A percentile compares a stretch with the other conserved stretches of the same genome.
Evolutionary conservation across 2,797 vertebrate species (phyloP).

Genomic region (Gobionotothen gibberifrons): DNA sequence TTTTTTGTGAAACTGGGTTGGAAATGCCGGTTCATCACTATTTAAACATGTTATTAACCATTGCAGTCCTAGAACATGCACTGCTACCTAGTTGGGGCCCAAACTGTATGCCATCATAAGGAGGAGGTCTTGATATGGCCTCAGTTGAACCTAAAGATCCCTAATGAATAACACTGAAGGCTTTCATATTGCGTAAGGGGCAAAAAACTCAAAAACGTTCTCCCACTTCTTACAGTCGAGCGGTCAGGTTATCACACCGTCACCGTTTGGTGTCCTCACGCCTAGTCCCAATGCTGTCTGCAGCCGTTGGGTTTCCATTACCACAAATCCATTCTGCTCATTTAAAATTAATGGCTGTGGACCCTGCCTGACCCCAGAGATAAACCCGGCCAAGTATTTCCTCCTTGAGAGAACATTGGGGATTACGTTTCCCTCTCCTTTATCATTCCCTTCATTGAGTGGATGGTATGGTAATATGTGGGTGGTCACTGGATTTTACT

Average conservation of each 20-base stretch:
- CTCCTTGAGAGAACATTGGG: slow-evolving; percentile 51
- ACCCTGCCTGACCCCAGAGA: slow-evolving; percentile 68
- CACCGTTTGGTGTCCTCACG: slow-evolving; percentile 62
- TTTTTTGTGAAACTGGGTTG: no score
- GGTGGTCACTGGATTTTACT: neutral
- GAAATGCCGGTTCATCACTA: no score
- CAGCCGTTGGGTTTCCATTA: slow-evolving; percentile 82
- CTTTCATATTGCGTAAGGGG: slow-evolving; percentile 27
- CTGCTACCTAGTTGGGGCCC: no score
- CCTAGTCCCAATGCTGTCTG: slow-evolving; percentile 71
- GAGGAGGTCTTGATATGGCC: no score
- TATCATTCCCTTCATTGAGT: slow-evolving; percentile 37
- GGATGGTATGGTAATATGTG: slow-evolving; percentile 28
- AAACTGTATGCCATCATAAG: no score
- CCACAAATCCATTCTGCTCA: slow-evolving; percentile 81
- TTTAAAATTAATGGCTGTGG: slow-evolving; percentile 83
- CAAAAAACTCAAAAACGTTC: slow-evolving; percentile 61
- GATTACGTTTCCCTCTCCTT: slow-evolving; percentile 44
- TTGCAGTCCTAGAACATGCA: no score
- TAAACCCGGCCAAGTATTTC: slow-evolving; percentile 41
- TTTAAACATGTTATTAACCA: no score
- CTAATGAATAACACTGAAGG: slow-evolving; percentile 4
- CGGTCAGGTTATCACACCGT: slow-evolving; percentile 70
- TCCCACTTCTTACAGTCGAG: slow-evolving; percentile 62
- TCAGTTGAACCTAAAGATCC: no score